Conservation (phyloP, 2,888 invertebrate genomes). For the Germaria angustata region DNA sequence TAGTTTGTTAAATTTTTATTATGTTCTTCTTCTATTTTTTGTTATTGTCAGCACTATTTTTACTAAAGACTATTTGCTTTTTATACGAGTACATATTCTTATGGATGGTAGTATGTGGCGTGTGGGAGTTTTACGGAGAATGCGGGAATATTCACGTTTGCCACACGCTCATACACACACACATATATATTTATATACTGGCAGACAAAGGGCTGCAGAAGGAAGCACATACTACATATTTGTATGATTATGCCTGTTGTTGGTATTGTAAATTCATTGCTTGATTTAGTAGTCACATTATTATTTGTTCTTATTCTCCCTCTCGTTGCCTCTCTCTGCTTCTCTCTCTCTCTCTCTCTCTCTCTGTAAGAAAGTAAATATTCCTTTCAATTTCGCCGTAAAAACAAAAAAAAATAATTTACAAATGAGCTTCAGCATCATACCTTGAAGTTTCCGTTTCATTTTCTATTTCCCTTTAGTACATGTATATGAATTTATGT, state of each 20-base stretch:
- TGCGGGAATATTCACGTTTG: not conserved
- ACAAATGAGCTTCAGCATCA: slow-evolving; percentile 61
- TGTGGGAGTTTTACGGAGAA: not conserved
- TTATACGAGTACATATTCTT: not conserved
- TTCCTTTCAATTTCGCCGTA: slow-evolving; percentile 57
- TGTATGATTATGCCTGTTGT: slow-evolving; percentile 29
- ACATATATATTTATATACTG: no score
- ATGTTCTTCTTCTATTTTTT: slow-evolving; percentile 18
- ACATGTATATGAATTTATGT: not conserved
- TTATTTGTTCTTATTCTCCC: slow-evolving; percentile 26
- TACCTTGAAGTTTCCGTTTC: slow-evolving; percentile 56
- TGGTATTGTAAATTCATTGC: slow-evolving; percentile 59
- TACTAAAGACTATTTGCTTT: slow-evolving; percentile 25
- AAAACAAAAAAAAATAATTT: slow-evolving; percentile 60
- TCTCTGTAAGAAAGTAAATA: slow-evolving; percentile 38
- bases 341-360: not conserved
- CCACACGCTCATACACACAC: not conserved
- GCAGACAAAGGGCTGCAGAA: not conserved
- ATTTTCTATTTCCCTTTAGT: slow-evolving; percentile 23
- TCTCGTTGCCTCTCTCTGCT: slow-evolving; percentile 51
- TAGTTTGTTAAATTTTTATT: slow-evolving; percentile 59
- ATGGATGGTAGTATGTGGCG: not conserved
- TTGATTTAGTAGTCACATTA: slow-evolving; percentile 58
- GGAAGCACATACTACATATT: slow-evolving; percentile 19
- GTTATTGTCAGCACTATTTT: slow-evolving; percentile 58